Base-by-base conservation (phyloP, 2,888 invertebrate genomes). In the Camponotus fellah region DNA sequence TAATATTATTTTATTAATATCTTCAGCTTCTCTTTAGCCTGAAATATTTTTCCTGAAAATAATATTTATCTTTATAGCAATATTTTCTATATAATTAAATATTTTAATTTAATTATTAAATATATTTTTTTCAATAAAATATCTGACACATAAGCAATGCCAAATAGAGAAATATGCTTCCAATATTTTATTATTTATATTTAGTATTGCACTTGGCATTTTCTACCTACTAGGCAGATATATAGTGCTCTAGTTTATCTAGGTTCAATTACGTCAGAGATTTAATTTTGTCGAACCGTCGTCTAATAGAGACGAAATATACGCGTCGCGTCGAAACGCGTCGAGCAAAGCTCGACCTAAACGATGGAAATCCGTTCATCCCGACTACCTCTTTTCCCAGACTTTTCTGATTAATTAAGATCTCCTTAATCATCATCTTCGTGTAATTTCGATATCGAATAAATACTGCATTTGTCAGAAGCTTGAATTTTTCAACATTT, bases 271-370 rank as follows among this genome's bases (percentile, higher is more conserved):
- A 83, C 80, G 62, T 83, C 66, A 75, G 56, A 71, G 60, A 82
- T 82, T 86, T 88, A 79, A 87, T 88, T 86, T 66, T 80, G 82
- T 82, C 85, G 65, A 43, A 69, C 40, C 49, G 37, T 17, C 32
- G 32, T 43, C 17, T 79, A 71, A 60, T 79, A 40, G 14, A 69
- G 77, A 58, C 32, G 43, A 43, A 79, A 79, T 58, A 79, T 43
- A 71, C 71, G 56, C 56, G n/a, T 34, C 77, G 37, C 40, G 68
- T 40, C 40, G 40, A 66, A 76, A 37, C 37, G 49, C 32, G n/a
- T 49, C 75, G 46, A 46, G 14, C 46, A 5, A 53, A 53, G 49
- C 65, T 53, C n/a, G 12, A 21, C 2, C 69, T 79, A 79, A 79
- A 21, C 66, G 21, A 8, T 76, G 26, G 43, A 79, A 79, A 58